These are phyloP conservation scores for Rotaria macrura DNA, from an alignment of 2,888 invertebrate species.

Conservation along the genomic window DNA sequence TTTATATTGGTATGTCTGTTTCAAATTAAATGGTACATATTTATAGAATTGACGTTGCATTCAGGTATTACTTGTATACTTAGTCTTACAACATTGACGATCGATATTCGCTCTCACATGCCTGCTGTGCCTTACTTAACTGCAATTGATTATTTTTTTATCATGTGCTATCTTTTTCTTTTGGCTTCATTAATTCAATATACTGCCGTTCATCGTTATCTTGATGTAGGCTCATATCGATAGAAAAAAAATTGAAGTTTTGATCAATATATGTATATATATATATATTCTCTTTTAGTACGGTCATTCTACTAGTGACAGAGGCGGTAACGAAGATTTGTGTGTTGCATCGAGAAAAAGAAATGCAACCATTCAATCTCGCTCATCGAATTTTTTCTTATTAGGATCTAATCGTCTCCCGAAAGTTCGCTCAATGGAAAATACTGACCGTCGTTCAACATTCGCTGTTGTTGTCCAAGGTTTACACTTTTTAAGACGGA, in stretches of 20 bases:
- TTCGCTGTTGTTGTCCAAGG: background rate
- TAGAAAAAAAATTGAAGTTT: background rate
- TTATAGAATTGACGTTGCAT: slow-evolving; percentile 43
- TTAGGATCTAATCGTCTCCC: too few species aligned
- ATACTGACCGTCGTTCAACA: background rate
- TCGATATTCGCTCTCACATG: slow-evolving; percentile 68
- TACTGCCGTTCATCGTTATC: slow-evolving; percentile 89
- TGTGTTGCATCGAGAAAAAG: background rate
- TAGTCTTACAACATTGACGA: slow-evolving; percentile 70
- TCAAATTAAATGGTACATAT: slow-evolving; percentile 38
- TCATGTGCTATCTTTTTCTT: slow-evolving; percentile 60
- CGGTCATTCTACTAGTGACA: background rate
- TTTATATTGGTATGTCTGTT: slow-evolving; percentile 26
- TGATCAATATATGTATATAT: background rate
- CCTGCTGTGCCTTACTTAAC: slow-evolving; percentile 76
- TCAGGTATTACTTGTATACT: slow-evolving; percentile 57
- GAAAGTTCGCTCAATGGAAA: background rate
- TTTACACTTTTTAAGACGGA: background rate
- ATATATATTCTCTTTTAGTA: background rate
- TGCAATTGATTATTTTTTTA: slow-evolving; percentile 73
- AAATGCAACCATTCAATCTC: background rate
- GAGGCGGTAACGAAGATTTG: background rate
- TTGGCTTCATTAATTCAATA: slow-evolving; percentile 83
- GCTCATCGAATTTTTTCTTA: too few species aligned
- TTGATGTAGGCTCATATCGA: slow-evolving; percentile 54